phyloP scores from a whole-genome alignment of 1,140 invertebrate genomes.

The Drosophila sechellia region DNA sequence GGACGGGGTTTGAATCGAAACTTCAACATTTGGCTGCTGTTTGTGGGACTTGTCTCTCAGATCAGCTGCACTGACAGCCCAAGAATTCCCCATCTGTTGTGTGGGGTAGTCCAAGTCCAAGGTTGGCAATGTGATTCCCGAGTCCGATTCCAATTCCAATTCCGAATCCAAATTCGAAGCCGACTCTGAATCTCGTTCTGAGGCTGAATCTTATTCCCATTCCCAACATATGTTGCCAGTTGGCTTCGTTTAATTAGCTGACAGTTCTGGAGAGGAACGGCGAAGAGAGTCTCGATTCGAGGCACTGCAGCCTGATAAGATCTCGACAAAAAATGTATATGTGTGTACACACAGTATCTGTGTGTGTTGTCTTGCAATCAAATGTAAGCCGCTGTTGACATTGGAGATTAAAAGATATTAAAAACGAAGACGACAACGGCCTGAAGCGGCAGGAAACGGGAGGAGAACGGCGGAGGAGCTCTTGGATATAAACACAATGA shows the following conservation, averaged over 20 bases:
- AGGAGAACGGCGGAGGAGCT: conserved; percentile 20
- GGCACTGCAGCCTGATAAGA: conserved; percentile 59
- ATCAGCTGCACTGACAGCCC: conserved; percentile 21
- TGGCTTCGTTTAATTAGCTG: conserved; percentile 80
- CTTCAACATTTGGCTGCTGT: conserved; percentile 13
- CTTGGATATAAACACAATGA: conserved; percentile 68
- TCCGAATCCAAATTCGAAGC: conserved; percentile 1
- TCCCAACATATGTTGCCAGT: conserved; percentile 78
- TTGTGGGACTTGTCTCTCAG: conserved; percentile 26
- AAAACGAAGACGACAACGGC: conserved; percentile 75
- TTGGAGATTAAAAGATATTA: conserved; percentile 83
- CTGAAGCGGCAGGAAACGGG: conserved; percentile 38
- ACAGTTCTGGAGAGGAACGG: conserved; percentile 50
- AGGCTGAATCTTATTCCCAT: conserved; percentile 14
- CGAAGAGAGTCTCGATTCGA: conserved; percentile 24
- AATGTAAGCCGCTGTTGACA: conserved; percentile 83
- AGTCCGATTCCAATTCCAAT: not conserved
- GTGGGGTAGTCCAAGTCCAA: conserved; percentile 55
- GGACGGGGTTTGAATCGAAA: conserved; percentile 21
- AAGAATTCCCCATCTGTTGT: conserved; percentile 38
- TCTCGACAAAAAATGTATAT: conserved; percentile 38
- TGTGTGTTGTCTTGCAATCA: conserved; percentile 78
- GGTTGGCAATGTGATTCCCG: conserved; percentile 13
- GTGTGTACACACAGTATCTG: conserved; percentile 37
- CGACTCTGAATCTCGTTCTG: conserved; percentile 10